Evolutionary conservation across 2,113 vertebrate genomes (phyloP).

Genomic region (Dunckerocampus dactyliophorus): DNA sequence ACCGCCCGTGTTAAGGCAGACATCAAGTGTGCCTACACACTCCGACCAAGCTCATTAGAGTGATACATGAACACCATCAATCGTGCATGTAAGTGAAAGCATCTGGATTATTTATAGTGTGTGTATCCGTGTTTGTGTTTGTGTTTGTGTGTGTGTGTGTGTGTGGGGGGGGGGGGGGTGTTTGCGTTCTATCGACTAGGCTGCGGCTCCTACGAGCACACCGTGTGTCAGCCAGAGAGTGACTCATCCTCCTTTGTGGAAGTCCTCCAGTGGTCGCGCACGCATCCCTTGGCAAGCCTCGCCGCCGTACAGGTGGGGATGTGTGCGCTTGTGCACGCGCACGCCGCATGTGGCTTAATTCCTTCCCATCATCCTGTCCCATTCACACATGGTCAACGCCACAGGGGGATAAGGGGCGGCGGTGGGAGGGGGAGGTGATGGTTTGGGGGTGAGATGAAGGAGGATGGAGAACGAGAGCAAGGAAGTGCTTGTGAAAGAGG

Average conservation of each 20-base stretch:
- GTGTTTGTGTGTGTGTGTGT: slow-evolving; percentile 18
- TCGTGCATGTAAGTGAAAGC: slow-evolving; percentile 42
- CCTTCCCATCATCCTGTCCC: slow-evolving; percentile 54
- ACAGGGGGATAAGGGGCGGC: slow-evolving; percentile 26
- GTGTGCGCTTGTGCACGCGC: slow-evolving; percentile 17
- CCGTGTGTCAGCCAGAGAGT: slow-evolving; percentile 53
- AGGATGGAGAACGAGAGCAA: slow-evolving; percentile 42
- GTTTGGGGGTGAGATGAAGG: slow-evolving; percentile 38
- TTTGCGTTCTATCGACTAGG: slow-evolving; percentile 47
- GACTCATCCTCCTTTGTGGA: slow-evolving; percentile 56
- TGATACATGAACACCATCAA: slow-evolving; percentile 51
- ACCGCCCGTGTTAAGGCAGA: slow-evolving; percentile 12
- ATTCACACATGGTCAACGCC: slow-evolving; percentile 60
- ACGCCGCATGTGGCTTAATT: slow-evolving; percentile 28
- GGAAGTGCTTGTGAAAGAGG: slow-evolving; percentile 45
- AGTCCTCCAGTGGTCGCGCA: slow-evolving; percentile 25
- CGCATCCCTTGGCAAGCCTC: slow-evolving; percentile 9
- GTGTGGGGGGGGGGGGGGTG: slow-evolving; percentile 8
- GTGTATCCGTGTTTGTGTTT: slow-evolving; percentile 17
- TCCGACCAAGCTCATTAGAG: slow-evolving; percentile 45
- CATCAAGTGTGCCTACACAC: slow-evolving; percentile 28
- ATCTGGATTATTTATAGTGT: slow-evolving; percentile 25
- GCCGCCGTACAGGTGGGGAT: neutral
- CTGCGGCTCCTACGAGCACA: slow-evolving; percentile 44
- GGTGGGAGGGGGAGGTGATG: slow-evolving; percentile 2